phyloP scores from a whole-genome alignment of 2,797 vertebrate species.

The Melanotaenia maccullochi region DNA sequence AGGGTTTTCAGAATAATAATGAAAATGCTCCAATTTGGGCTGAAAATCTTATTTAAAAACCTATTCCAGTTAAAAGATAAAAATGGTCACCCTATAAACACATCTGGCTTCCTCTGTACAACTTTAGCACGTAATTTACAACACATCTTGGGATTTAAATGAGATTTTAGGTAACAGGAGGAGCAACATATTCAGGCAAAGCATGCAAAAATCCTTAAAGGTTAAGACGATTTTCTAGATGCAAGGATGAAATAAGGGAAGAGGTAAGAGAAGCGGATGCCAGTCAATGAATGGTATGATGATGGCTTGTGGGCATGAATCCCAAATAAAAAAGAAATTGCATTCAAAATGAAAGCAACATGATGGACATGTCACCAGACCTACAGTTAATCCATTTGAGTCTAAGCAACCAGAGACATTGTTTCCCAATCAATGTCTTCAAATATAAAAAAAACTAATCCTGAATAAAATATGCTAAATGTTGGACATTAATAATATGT shows the following conservation, averaged over 20 bases:
- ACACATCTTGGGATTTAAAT: neutral
- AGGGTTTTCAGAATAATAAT: neutral
- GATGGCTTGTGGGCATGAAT: constrained; percentile 2
- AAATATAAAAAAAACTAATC: neutral
- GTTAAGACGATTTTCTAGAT: neutral
- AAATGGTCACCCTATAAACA: neutral
- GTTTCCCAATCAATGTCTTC: neutral
- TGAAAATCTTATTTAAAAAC: neutral
- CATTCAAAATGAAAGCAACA: constrained; percentile 44
- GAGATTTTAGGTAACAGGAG: neutral
- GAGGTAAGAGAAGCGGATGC: neutral
- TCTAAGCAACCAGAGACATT: neutral
- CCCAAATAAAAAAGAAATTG: neutral
- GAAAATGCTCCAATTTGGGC: neutral
- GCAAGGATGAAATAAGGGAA: constrained; percentile 20
- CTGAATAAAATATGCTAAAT: neutral
- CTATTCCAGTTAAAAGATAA: neutral
- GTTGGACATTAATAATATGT: neutral
- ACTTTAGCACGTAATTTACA: neutral
- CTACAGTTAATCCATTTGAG: neutral
- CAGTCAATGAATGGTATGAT: constrained; percentile 16
- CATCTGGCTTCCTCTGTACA: neutral
- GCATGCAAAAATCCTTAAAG: constrained; percentile 4
- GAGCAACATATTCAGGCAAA: constrained; percentile 28
- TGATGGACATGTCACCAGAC: constrained; percentile 44